phyloP scores from a whole-genome alignment of 1,140 invertebrate genomes.

The Sycophaga agraensis region DNA sequence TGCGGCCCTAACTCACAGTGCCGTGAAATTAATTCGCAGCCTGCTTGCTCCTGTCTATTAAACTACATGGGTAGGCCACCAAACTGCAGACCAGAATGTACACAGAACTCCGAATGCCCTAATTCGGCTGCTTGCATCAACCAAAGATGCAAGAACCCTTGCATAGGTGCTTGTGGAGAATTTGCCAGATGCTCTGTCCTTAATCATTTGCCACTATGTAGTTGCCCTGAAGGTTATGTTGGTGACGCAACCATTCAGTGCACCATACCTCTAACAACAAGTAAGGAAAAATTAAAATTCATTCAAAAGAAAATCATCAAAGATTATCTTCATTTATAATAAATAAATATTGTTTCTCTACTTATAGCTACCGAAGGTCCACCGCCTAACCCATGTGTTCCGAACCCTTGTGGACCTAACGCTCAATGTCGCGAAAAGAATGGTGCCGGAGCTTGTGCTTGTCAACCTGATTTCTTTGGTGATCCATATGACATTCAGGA shows the following conservation, averaged over 20 bases:
- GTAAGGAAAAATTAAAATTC: conserved; percentile 41
- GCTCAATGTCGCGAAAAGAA: conserved; percentile 76
- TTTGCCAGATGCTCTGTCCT: conserved; percentile 74
- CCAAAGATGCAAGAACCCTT: conserved; percentile 79
- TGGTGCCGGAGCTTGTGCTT: conserved; percentile 75
- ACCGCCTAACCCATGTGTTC: conserved; percentile 65
- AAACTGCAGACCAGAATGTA: conserved; percentile 79
- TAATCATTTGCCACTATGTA: conserved; percentile 75
- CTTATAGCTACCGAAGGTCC: conserved; percentile 51
- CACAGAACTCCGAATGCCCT: conserved; percentile 72
- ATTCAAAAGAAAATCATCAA: too few relatives aligned
- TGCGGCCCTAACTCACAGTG: conserved; percentile 81
- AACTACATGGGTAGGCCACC: conserved; percentile 75
- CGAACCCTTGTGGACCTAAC: conserved; percentile 79
- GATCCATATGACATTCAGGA: conserved; percentile 68
- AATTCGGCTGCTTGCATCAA: conserved; percentile 74
- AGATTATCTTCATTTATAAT: too few relatives aligned
- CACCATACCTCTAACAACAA: conserved; percentile 47
- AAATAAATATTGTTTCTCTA: neutral
- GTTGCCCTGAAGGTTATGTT: conserved; percentile 70
- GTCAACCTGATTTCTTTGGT: conserved; percentile 72
- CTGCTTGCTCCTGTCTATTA: conserved; percentile 74
- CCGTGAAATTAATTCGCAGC: conserved; percentile 67
- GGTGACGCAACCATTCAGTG: conserved; percentile 76
- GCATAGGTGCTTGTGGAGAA: conserved; percentile 74